Base-by-base conservation (phyloP, 2,888 invertebrate species). In the Andrena haemorrhoa region DNA sequence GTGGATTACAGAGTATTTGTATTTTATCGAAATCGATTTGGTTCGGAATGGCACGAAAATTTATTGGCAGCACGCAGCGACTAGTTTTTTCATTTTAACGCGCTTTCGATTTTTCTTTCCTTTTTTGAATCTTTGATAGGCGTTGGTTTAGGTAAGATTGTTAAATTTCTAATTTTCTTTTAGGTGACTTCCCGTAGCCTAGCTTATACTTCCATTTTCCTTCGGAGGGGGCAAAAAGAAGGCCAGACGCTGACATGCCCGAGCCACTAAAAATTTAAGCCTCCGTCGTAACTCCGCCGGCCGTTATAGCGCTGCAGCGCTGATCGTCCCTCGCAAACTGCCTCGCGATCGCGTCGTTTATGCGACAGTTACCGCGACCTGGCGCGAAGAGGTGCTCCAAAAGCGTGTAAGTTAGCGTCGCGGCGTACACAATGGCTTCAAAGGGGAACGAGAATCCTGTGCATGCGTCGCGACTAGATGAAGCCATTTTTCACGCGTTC, bases 241-340 rank as follows among this genome's bases (percentile, higher is more conserved):
- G 87, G 82, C 88, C 89, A 91, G 92, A 92, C 90, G 90, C 90
- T 90, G 90, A 91, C 89, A 89, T 88, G 92, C 86, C 88, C 74
- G 82, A 88, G 87, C 88, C 89, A 90, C 90, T 92, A 91, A 92
- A 92, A 93, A 89, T 90, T 90, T 89, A 90, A 90, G 90, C 91
- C 91, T 89, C 86, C 83, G 88, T 89, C 91, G 90, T 92, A 90
- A 91, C 90, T 90, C 86, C 23, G 84, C 79, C 76, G 75, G 83
- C 89, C 84, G 90, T 91, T 90, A 90, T 90, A 87, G 88, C 89
- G 88, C 84, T 88, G 86, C 88, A 87, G 89, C 87, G 86, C 89
- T 88, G 90, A 92, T 91, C 90, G 90, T 89, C 87, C 77, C 85
- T 84, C 84, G 83, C 83, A 86, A 89, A 91, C 89, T 90, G 84